These are phyloP conservation scores for Paraescarpia echinospica DNA, from an alignment of 1,140 invertebrate genomes.

Conservation along the genomic window DNA sequence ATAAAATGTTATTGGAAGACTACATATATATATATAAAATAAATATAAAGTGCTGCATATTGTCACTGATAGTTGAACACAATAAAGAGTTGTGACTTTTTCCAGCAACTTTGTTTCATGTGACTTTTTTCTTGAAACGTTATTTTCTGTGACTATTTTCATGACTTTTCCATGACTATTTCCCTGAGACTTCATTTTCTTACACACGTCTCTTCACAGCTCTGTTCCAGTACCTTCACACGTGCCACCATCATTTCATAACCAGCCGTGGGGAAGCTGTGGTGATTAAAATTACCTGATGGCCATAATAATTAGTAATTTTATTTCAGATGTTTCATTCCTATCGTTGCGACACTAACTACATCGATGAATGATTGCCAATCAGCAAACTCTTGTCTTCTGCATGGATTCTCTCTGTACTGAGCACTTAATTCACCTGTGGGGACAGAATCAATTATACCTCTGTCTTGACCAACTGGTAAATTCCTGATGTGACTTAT, in stretches of 20 bases:
- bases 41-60: too few species aligned
- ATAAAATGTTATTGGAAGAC: too few species aligned
- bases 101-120: too few species aligned
- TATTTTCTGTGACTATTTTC: too few species aligned
- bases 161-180: too few species aligned
- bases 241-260: neutral
- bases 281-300: neutral
- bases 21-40: too few species aligned
- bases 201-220: too few species aligned
- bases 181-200: too few species aligned
- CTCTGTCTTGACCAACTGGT: neutral
- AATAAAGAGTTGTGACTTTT: too few species aligned
- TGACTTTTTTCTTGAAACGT: too few species aligned
- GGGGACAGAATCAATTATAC: neutral
- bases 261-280: neutral
- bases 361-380: neutral
- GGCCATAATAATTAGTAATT: neutral
- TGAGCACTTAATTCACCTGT: neutral
- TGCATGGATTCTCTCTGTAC: neutral
- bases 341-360: neutral
- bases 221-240: neutral
- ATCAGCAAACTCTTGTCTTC: neutral
- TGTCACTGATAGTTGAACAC: too few species aligned
- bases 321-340: neutral
- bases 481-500: neutral